These are phyloP conservation scores for Synodontis membranacea DNA, from an alignment of 2,113 vertebrate species.

Conservation along the genomic window DNA sequence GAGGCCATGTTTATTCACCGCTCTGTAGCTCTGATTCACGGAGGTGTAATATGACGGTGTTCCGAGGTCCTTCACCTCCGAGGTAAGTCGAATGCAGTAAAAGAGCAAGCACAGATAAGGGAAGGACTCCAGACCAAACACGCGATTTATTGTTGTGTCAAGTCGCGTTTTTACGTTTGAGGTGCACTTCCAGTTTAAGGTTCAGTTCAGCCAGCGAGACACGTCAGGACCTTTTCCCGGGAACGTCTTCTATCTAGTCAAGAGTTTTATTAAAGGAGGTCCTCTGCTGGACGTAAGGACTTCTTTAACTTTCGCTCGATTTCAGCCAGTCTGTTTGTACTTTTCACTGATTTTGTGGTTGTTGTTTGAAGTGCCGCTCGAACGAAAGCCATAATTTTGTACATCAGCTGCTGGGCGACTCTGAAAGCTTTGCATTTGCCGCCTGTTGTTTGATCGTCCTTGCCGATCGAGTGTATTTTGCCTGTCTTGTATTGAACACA, in stretches of 20 bases:
- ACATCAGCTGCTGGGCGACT: neutral
- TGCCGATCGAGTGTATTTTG: neutral
- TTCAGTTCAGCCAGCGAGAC: neutral
- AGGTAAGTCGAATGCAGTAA: neutral
- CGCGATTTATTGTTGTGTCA: no score
- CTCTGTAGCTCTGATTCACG: neutral
- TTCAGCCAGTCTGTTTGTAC: neutral
- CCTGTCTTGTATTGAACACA: neutral
- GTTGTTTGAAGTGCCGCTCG: neutral
- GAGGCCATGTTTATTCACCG: neutral
- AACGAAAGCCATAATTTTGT: neutral
- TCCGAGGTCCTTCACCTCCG: neutral
- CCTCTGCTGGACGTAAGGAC: neutral
- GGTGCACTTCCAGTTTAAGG: neutral
- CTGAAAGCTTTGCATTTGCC: neutral
- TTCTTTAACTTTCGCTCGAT: neutral
- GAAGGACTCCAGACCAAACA: no score
- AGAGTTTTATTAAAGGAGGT: neutral
- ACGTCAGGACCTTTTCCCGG: neutral
- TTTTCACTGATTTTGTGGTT: neutral
- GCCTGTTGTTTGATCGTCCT: neutral
- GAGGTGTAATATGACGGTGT: neutral
- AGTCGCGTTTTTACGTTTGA: no score
- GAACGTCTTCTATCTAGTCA: neutral
- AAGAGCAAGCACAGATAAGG: no score